phyloP scores from a whole-genome alignment of 2,888 invertebrate species.

The Ditylenchus weischeri region DNA sequence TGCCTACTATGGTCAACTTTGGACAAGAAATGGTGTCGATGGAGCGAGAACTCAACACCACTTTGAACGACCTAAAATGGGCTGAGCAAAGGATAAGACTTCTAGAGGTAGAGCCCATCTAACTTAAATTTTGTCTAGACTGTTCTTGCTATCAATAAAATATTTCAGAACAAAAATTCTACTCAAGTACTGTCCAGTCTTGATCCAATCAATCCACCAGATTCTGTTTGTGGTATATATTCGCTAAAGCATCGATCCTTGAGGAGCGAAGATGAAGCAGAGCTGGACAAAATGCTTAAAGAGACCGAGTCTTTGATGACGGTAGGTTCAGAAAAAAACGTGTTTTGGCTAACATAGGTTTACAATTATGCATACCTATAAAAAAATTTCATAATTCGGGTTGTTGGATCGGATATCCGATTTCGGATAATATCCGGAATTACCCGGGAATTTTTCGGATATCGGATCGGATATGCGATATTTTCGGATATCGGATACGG shows the following conservation, averaged over 20 bases:
- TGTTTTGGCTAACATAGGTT: neutral
- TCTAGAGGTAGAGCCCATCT: constrained; percentile 18
- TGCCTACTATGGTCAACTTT: neutral
- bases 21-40: constrained; percentile 7
- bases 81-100: constrained; percentile 28
- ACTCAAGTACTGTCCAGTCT: constrained; percentile 19
- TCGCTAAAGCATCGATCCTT: constrained; percentile 9
- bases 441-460: no score
- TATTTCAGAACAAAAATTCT: neutral
- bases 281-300: constrained; percentile 29
- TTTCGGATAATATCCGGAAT: no score
- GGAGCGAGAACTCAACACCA: constrained; percentile 13
- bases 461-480: no score
- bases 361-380: constrained; percentile 6
- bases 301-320: constrained; percentile 27
- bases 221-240: constrained; percentile 19
- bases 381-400: no score
- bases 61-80: constrained; percentile 26
- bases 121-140: neutral
- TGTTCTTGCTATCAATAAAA: neutral
- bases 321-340: constrained; percentile 21
- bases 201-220: constrained; percentile 14
- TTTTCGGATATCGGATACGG: no score
- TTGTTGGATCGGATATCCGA: no score
- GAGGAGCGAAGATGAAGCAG: constrained; percentile 17